Evolutionary conservation across 2,113 vertebrate genomes (phyloP).

Genomic region (Crypturellus undulatus): DNA sequence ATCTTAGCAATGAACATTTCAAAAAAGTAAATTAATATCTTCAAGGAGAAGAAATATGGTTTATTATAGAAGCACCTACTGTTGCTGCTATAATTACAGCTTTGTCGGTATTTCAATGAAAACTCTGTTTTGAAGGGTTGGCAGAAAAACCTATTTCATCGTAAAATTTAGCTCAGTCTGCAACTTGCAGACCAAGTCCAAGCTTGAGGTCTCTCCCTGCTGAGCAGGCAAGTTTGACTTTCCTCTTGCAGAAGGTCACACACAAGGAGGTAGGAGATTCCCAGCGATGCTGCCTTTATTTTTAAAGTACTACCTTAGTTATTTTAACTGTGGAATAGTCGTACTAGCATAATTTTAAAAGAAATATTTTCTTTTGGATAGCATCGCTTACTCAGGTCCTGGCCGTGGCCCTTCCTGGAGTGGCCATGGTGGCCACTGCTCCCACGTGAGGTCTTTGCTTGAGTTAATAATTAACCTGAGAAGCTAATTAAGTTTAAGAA

Average conservation of each 20-base stretch:
- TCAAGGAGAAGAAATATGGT: conserved; percentile 7
- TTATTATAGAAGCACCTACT: not conserved
- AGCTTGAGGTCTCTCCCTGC: not conserved
- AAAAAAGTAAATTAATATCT: conserved; percentile 67
- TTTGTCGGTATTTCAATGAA: conserved; percentile 19
- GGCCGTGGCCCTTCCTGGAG: not conserved
- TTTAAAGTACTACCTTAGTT: not conserved
- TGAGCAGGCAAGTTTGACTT: not conserved
- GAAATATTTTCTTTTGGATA: not conserved
- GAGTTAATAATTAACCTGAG: not conserved
- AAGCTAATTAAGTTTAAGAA: not conserved
- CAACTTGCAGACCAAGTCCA: not conserved
- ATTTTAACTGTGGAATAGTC: not conserved
- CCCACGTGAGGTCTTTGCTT: not conserved
- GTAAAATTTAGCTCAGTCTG: not conserved
- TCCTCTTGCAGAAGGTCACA: not conserved
- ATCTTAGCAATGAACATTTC: conserved; percentile 60
- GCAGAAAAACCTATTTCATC: not conserved
- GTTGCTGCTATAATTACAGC: conserved; percentile 11
- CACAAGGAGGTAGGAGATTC: not conserved
- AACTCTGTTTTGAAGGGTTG: not conserved
- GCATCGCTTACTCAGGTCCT: fast-evolving
- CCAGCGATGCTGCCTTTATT: not conserved
- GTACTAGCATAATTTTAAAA: not conserved
- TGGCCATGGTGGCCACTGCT: not conserved